phyloP scores from a whole-genome alignment of 2,888 invertebrate species.

The Syrista parreyssii region DNA sequence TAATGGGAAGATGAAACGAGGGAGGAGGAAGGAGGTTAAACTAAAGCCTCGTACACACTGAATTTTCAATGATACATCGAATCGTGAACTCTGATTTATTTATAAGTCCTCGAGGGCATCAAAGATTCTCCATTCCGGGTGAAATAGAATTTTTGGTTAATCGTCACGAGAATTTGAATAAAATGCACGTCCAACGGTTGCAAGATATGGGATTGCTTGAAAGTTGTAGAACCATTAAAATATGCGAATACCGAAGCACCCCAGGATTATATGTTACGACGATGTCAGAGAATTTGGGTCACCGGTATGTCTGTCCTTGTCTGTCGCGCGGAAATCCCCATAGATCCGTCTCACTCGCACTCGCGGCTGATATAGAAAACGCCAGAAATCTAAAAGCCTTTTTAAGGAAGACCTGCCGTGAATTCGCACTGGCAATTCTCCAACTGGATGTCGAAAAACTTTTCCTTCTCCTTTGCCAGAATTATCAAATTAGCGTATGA shows the following conservation, averaged over 20 bases:
- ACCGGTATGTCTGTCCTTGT: no score
- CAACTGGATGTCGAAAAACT: neutral
- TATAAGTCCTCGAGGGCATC: no score
- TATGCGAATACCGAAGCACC: no score
- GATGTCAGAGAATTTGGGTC: no score
- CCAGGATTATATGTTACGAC: no score
- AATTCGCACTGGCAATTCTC: neutral
- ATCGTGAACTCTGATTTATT: neutral
- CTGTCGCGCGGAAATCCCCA: neutral
- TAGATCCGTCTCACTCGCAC: neutral
- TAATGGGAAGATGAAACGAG: neutral
- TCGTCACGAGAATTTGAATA: no score
- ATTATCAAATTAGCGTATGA: neutral
- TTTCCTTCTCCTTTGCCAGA: neutral
- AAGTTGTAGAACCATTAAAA: no score
- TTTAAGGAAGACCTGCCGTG: no score
- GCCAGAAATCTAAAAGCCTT: neutral
- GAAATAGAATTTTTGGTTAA: no score
- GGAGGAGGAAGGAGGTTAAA: neutral
- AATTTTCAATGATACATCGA: neutral
- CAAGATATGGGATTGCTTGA: no score
- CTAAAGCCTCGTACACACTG: neutral
- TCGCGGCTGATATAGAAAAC: neutral
- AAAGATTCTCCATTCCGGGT: neutral
- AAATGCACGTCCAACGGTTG: no score